These are phyloP conservation scores for Oreonectes daqikongensis DNA, from an alignment of 2,797 vertebrate species.

Conservation along the genomic window DNA sequence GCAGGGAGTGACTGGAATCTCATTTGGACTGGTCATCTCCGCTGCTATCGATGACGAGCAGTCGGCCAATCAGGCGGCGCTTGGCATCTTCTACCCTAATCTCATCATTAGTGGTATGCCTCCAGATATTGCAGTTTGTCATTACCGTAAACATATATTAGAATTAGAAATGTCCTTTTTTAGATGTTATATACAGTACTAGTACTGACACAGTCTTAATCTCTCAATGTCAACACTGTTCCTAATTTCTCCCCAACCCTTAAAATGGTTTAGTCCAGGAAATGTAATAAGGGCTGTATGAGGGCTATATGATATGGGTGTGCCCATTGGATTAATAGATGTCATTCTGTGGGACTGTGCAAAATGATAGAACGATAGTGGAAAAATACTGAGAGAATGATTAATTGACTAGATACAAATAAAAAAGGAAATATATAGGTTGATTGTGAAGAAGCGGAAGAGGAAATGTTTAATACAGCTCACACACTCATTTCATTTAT, in stretches of 20 bases:
- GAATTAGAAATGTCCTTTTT: constrained; percentile 4
- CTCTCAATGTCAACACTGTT: background rate
- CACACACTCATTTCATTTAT: background rate
- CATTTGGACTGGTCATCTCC: constrained; percentile 81
- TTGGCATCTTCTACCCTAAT: constrained; percentile 83
- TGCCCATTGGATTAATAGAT: background rate
- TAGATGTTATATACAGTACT: background rate
- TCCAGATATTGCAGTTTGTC: background rate
- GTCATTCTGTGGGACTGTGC: background rate
- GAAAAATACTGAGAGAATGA: background rate
- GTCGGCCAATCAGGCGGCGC: constrained; percentile 79
- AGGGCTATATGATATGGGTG: constrained; percentile 3
- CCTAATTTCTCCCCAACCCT: background rate
- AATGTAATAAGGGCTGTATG: constrained; percentile 22
- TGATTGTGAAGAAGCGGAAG: constrained; percentile 3
- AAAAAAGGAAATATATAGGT: background rate
- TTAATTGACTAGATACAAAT: constrained; percentile 4
- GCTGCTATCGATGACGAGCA: constrained; percentile 81
- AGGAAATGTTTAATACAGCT: background rate
- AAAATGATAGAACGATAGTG: constrained; percentile 8
- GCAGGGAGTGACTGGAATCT: constrained; percentile 77
- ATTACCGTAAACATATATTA: background rate
- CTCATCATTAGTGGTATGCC: constrained; percentile 77
- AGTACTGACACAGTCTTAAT: background rate
- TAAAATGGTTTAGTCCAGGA: constrained; percentile 24